Evolutionary conservation across 2,113 vertebrate genomes (phyloP), one percentile per base, ranked within the genome.

Genomic region (Brachyhypopomus occidentalis): DNA sequence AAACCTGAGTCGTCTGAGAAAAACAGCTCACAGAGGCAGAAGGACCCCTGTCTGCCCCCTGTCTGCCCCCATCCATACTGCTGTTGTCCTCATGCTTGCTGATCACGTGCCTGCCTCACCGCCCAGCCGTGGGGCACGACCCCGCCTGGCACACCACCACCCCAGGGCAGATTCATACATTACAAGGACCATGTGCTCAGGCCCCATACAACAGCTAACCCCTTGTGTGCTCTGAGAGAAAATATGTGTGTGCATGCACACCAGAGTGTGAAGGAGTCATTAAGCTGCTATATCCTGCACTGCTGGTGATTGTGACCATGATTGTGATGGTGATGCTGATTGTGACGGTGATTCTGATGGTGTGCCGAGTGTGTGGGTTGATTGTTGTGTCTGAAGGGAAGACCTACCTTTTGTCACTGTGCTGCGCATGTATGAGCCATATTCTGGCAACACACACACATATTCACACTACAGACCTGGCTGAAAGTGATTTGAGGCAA

Each of bases 111-210:
- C 77, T 82, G 74, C 79, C 74, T 84, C 27, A 79, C 85, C 48
- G 11, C 69, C 83, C 22, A 1, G 36, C 60, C 5, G 36, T n/a
- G 62, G 56, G 38, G 48, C 34, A 30, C 23, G 73, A 72, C 52
- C 45, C 58, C 20, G 25, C 55, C 52, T 25, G 34, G 89, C 70
- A 86, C 87, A 81, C 83, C 85, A 86, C 85, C 83, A 81, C 91
- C 89, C 72, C 83, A 59, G 64, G 27, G 17, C 17, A n/a, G 48
- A 48, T 63, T 88, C 83, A 90, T 88, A 76, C 76, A 81, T 88
- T 81, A 88, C 89, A 71, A 71, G 88, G 81, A 23, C 30, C 78
- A 48, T 72, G 30, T 27, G n/a, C 30, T 20, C 23, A 62, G 74
- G 64, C 25, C 75, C 62, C 45, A 81, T 70, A 56, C 67, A 58